Conservation (phyloP, 1,140 invertebrate genomes). For the Hyles vespertilio region DNA sequence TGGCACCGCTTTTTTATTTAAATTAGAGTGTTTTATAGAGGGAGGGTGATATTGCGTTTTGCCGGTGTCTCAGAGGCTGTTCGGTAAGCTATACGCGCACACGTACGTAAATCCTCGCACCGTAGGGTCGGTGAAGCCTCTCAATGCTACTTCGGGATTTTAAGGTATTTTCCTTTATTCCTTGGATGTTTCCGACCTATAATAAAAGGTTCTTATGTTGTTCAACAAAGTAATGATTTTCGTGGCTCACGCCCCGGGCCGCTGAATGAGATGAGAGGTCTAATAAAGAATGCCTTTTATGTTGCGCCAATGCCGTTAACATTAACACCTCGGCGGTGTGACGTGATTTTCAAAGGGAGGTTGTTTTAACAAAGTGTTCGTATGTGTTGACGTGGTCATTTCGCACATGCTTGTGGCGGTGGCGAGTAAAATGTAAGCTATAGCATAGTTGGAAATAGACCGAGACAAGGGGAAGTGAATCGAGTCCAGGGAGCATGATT, state of each 20-base stretch:
- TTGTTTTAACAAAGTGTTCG: constrained; percentile 34
- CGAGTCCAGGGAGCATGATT: too few relatives aligned
- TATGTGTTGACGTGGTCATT: constrained; percentile 26
- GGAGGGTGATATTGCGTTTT: constrained; percentile 72
- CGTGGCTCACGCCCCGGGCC: constrained; percentile 7
- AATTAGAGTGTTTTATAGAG: constrained; percentile 75
- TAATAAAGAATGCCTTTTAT: constrained; percentile 6
- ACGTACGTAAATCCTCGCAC: constrained; percentile 43
- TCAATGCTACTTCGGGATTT: constrained; percentile 37
- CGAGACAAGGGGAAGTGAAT: too few relatives aligned
- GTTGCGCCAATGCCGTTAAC: background rate
- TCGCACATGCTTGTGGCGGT: constrained; percentile 39
- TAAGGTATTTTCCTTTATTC: constrained; percentile 36
- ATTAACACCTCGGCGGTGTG: constrained; percentile 4
- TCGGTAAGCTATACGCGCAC: constrained; percentile 48
- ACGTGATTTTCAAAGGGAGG: background rate
- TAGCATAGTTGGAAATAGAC: too few relatives aligned
- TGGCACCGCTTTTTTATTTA: constrained; percentile 75
- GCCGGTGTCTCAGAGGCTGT: constrained; percentile 59
- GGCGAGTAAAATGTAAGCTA: too few relatives aligned
- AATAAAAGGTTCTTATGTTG: constrained; percentile 20
- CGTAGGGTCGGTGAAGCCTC: constrained; percentile 43
- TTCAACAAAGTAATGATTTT: constrained; percentile 18
- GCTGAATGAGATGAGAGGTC: background rate
- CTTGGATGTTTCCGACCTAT: constrained; percentile 22